Base-by-base conservation (phyloP, 2,113 vertebrate genomes). In the Ochotona princeps region DNA sequence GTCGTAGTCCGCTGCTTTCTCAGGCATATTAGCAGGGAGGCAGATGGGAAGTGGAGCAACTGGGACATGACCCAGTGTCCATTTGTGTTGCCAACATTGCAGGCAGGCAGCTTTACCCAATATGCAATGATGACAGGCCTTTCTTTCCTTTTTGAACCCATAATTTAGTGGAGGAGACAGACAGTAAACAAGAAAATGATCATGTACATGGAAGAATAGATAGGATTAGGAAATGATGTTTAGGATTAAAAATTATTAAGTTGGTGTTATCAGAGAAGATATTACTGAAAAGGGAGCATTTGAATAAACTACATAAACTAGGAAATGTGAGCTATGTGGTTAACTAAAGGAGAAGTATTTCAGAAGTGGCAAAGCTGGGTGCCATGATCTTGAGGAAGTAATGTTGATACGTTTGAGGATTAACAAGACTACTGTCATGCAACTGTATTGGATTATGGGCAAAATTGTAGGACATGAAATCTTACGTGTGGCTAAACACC, bases 251-350 rank as follows among this genome's bases (percentile, higher is more conserved):
- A 67, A 87, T 80, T 35, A 57, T 60, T 10, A 84, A 23, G 5
- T 30, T 18, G 18, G 18, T 80, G 90, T 94, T 72, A 89, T 91
- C 63, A 82, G 38, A 90, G 69, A 85, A 84, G 76, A 25, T 90
- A 14, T 10, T 94, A 81, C 14, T n/a, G 26, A 81, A 9, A 26
- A 57, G 51, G 14, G 3, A 93, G 15, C 63, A 84, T 78, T 87
- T 81, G 66, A 82, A 15, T 47, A 92, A 84, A 95, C n/a, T 89
- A 18, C 4, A 30, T 76, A 30, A 79, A 69, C 15, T 81, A 15
- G 35, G 35, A 32, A 76, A 83, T 83, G 60, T 80, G 23, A 89
- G 20, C n/a, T 81, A 2, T 26, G 7, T 67, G 35, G 32, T 74
- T 94, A 80, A 94, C 17, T 0, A 1, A 86, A 14, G 61, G 5